Evolutionary conservation across 92 coral and sea anemone species (phyloP).

Genomic region (Phenganax stokvisi): DNA sequence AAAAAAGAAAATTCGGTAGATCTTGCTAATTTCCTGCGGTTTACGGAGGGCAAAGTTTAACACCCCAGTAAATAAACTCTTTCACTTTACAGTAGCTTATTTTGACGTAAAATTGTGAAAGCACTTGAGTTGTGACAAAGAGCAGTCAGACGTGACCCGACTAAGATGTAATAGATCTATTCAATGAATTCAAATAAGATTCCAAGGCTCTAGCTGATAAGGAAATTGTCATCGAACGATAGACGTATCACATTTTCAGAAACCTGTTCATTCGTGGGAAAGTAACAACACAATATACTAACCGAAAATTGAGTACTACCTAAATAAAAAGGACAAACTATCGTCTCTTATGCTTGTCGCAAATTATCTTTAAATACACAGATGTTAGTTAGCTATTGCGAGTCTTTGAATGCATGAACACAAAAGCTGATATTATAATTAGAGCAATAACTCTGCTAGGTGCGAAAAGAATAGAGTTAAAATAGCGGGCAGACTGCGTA

Average conservation of each 20-base stretch:
- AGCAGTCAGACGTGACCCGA: neutral
- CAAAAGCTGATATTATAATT: slow-evolving; percentile 5
- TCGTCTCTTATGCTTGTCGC: neutral
- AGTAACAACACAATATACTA: neutral
- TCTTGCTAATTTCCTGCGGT: no score
- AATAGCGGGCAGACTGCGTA: neutral
- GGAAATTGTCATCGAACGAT: neutral
- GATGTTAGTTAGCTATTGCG: neutral
- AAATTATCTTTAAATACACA: neutral
- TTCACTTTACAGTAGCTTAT: no score
- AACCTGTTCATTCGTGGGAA: neutral
- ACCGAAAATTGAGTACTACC: neutral
- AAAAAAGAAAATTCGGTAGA: no score
- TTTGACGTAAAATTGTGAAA: no score
- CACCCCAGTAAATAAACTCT: no score
- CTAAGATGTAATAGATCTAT: neutral
- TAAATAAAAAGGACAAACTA: neutral
- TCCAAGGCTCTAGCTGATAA: no score
- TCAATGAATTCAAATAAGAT: neutral
- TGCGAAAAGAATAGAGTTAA: slow-evolving; percentile 4
- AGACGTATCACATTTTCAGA: neutral
- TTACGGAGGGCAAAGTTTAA: no score
- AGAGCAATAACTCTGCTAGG: neutral
- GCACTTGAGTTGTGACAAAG: neutral
- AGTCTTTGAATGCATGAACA: neutral